Evolutionary conservation across 2,797 vertebrate genomes (phyloP).

Genomic region (Lepilemur ruficaudatus): DNA sequence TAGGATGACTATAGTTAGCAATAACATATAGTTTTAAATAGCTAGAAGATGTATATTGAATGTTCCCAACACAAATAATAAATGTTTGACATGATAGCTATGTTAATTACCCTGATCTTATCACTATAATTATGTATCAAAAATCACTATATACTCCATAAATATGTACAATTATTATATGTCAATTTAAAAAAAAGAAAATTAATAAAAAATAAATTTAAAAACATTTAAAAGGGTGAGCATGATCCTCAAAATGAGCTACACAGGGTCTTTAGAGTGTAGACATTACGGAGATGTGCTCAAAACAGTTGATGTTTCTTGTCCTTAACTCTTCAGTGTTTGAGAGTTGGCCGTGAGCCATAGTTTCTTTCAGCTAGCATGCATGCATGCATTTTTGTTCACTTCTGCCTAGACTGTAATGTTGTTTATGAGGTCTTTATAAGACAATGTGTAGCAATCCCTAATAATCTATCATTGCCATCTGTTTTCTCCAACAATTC

Average conservation of each 20-base stretch:
- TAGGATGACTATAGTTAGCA: background rate
- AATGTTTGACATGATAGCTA: background rate
- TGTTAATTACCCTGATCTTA: background rate
- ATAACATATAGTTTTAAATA: background rate
- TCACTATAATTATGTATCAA: background rate
- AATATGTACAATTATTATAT: background rate
- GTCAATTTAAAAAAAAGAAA: background rate
- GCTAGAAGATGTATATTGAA: background rate
- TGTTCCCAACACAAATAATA: background rate
- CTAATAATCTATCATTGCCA: background rate
- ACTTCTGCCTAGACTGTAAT: background rate
- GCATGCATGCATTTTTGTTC: background rate
- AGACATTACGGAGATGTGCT: background rate
- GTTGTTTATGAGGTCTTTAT: background rate
- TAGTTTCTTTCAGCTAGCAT: background rate
- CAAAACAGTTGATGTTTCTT: background rate
- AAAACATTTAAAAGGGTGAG: background rate
- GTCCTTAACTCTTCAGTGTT: background rate
- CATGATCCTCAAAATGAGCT: background rate
- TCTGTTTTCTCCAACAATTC: slow-evolving; percentile 37
- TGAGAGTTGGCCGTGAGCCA: background rate
- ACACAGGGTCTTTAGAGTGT: background rate
- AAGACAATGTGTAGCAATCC: background rate
- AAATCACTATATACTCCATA: background rate
- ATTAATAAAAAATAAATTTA: background rate